Evolutionary conservation across 2,888 invertebrate species (phyloP), one percentile per base, ranked within the genome.

Genomic region (Sabellastarte sp.): DNA sequence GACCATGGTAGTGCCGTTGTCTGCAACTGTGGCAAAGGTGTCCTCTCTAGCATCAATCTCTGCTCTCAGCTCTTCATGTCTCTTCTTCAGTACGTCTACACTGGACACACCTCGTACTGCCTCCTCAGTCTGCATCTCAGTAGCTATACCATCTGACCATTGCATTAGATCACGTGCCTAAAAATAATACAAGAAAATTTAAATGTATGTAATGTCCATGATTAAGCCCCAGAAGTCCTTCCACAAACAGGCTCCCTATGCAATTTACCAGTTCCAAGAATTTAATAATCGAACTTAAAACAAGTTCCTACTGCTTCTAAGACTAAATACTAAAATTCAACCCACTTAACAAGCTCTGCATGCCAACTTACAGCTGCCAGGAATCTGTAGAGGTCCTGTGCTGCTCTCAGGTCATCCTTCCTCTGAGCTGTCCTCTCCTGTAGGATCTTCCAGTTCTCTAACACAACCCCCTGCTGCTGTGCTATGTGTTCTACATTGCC

Each of bases 1-100:
- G 29, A 95, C 89, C 89, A 98, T 92, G 24, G 89, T 89, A 73
- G 92, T 92, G 91, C 99, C 99, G 30, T 98, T 89, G 26, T 92
- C 90, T 77, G 97, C 91, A 85, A 98, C 97, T 20, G 91, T 90
- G 3, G 92, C 89, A 85, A 99, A 93, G 85, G 95, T 97, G 83
- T 98, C 98, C 82, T 97, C 95, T 75, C 99, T 88, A 0, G 98
- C 93, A 81, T 99, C 99, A 75, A 99, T 96, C 87, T 99, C 99
- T 2, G 98, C 96, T 85, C 96, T 96, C 66, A 98, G 88, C 59
- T 70, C 66, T 20, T 63, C 56, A 59, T 72, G 71, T n/a, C 52
- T 50, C 50, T 73, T 72, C 51, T 60, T 41, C 26, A 66, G 65
- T 20, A 65, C 62, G 26, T 67, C 66, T 4, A 67, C 73, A 24